These are phyloP conservation scores for Spea bombifrons DNA, from an alignment of 2,113 vertebrate species.

Conservation along the genomic window DNA sequence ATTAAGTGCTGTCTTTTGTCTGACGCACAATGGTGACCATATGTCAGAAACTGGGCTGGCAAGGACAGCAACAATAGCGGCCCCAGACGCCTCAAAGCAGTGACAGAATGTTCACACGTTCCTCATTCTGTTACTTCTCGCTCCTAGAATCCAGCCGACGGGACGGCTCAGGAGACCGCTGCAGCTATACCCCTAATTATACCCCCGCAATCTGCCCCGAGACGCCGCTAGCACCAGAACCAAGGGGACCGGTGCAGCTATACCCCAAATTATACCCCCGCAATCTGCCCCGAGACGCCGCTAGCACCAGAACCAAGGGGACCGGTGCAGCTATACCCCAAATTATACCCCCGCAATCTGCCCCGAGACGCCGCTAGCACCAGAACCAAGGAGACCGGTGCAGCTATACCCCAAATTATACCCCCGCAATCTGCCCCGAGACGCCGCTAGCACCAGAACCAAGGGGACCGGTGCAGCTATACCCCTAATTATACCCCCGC, in stretches of 20 bases:
- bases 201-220: slow-evolving; percentile 3
- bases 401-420: slow-evolving; percentile 6
- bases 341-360: too few species aligned
- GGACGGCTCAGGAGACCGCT: slow-evolving; percentile 4
- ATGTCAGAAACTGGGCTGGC: slow-evolving; percentile 51
- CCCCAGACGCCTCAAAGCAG: slow-evolving; percentile 24
- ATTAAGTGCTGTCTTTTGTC: slow-evolving; percentile 51
- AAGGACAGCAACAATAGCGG: slow-evolving; percentile 19
- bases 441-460: background rate
- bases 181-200: slow-evolving; percentile 6
- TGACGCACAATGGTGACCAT: slow-evolving; percentile 54
- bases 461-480: background rate
- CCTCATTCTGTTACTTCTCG: slow-evolving; percentile 14
- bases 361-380: too few species aligned
- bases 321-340: too few species aligned
- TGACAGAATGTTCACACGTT: slow-evolving; percentile 9
- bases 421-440: slow-evolving; percentile 6
- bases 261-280: slow-evolving; percentile 8
- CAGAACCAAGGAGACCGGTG: background rate
- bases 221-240: background rate
- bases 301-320: background rate
- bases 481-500: slow-evolving; percentile 12
- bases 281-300: slow-evolving; percentile 1
- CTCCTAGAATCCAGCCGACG: slow-evolving; percentile 10
- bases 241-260: background rate